A percentile compares a stretch with the other conserved stretches of the same genome.
phyloP scores from a whole-genome alignment of 2,113 vertebrate species.

The Callorhinus ursinus region DNA sequence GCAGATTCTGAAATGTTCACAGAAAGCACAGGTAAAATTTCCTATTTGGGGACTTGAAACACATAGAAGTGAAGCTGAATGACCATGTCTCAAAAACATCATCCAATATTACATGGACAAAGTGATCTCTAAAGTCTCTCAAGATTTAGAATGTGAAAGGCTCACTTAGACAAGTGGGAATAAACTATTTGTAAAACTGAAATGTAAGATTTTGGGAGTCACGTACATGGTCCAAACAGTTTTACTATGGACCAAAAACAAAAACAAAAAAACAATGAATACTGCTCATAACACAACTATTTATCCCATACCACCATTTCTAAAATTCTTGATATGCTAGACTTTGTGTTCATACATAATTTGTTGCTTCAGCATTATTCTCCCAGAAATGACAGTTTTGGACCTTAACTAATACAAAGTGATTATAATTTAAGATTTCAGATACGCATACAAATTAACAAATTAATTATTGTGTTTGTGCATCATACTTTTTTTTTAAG shows the following conservation, averaged over 20 bases:
- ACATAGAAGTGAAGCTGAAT: not conserved
- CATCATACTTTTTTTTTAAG: not conserved
- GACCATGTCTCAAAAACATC: not conserved
- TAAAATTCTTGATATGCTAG: not conserved
- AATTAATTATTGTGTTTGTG: not conserved
- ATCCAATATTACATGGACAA: not conserved
- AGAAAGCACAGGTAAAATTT: not conserved
- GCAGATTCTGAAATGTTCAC: not conserved
- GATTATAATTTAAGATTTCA: not conserved
- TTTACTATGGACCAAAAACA: not conserved
- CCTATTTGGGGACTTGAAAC: not conserved
- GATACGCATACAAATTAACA: not conserved
- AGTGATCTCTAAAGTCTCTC: not conserved
- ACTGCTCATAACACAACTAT: not conserved
- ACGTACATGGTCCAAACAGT: not conserved
- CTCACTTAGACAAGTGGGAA: not conserved
- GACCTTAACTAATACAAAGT: not conserved
- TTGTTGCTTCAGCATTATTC: not conserved
- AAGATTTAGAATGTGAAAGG: conserved; percentile 4
- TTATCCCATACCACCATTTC: not conserved
- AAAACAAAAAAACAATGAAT: not conserved
- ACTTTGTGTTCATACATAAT: not conserved
- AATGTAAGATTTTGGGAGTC: not conserved
- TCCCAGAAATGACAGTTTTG: not conserved
- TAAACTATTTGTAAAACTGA: conserved; percentile 12